phyloP scores from a whole-genome alignment of 2,113 vertebrate genomes.

The Esox niger region DNA sequence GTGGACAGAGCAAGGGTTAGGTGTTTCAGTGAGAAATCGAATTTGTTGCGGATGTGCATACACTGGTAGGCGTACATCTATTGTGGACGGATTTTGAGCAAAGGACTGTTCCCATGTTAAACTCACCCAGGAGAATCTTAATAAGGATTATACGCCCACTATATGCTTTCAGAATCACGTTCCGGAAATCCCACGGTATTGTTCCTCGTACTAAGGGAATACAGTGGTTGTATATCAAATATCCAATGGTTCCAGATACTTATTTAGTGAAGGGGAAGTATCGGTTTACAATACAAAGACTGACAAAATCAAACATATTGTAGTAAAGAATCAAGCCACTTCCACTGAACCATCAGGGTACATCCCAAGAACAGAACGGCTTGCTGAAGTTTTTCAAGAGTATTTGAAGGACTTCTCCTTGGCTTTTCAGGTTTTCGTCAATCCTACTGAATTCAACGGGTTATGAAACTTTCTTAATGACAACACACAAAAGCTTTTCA shows the following conservation, averaged over 20 bases:
- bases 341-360: conserved; percentile 44
- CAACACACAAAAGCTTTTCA: conserved; percentile 43
- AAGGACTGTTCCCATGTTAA: neutral
- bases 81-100: neutral
- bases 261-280: neutral
- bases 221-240: neutral
- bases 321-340: conserved; percentile 48
- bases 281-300: conserved; percentile 30
- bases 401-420: neutral
- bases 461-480: conserved; percentile 32
- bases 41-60: neutral
- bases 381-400: conserved; percentile 31
- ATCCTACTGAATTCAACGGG: conserved; percentile 9
- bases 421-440: conserved; percentile 12
- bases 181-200: neutral
- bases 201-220: conserved; percentile 2
- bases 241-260: neutral
- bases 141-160: neutral
- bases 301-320: conserved; percentile 33
- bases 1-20: neutral
- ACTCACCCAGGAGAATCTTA: neutral
- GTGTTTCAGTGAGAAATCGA: neutral
- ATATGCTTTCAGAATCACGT: neutral
- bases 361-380: conserved; percentile 48
- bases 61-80: neutral